Evolutionary conservation across 1,140 invertebrate species (phyloP), one percentile per base, ranked within the genome.

Genomic region (Drosophila novamexicana): DNA sequence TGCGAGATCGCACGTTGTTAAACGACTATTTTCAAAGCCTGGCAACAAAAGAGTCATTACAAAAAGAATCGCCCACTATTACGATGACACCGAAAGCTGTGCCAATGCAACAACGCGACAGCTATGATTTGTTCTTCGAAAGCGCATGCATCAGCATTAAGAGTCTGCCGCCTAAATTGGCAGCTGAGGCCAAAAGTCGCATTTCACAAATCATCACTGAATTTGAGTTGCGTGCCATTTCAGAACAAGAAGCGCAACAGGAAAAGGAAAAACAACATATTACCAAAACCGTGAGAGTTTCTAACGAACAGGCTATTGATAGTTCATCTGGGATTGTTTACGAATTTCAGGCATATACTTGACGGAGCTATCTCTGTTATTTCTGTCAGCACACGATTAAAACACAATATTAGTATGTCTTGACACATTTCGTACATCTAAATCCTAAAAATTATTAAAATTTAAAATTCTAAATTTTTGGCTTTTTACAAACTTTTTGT

Each of bases 41-140:
- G 16, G 34, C 39, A 12, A 39, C 34, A n/a, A 45, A 14, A 32
- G 14, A 59, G 6, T 9, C 64, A 6, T 37, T 44, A 9, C 40
- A 16, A 9, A 61, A 53, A 16, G 40, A 40, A 32, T 7, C 36
- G 16, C 6, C 52, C 0, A 16, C 9, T 1, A 18, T 39, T 14
- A 10, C 10, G 3, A 6, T 29, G 32, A 6, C 59, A 10, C 8
- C 32, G 1, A 47, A 32, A 6, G 3, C 18, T 29, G 12, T 14
- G 7, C 9, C 29, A 22, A n/a, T 62, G 6, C 37, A 12, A n/a
- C 76, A 78, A 12, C 61, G 80, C 1, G 67, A 83, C 34, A 89
- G 84, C 62, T 91, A 89, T 44, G 89, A 91, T 32, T 58, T 91
- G 45, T 91, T 91, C 40, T 91, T 91, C 6, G 89, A 91, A 52